Conservation (phyloP, 2,113 vertebrate species). For the Elanoides forficatus region DNA sequence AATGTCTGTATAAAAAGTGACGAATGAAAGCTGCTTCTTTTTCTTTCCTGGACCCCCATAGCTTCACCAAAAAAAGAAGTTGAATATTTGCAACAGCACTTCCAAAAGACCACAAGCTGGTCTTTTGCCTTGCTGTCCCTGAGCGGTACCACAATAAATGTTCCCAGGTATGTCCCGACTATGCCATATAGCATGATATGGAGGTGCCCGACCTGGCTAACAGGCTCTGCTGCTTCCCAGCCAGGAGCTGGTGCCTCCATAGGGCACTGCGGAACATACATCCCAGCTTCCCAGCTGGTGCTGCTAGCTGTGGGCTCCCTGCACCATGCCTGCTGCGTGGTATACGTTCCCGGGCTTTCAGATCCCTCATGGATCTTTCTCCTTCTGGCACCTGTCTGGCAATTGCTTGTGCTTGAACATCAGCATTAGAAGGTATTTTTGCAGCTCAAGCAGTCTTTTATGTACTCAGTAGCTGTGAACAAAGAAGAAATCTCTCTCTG, state of each 20-base stretch:
- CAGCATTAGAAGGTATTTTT: neutral
- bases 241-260: neutral
- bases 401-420: neutral
- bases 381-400: neutral
- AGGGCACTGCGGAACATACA: accelerated
- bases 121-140: neutral
- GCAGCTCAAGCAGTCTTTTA: neutral
- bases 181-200: accelerated
- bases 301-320: neutral
- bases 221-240: neutral
- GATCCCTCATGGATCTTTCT: neutral
- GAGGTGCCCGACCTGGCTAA: neutral
- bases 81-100: neutral
- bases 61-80: neutral
- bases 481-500: neutral
- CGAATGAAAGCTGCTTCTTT: neutral
- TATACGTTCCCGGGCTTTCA: accelerated
- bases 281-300: neutral
- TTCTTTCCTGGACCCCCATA: neutral
- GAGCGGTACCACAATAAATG: accelerated
- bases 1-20: neutral
- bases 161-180: neutral
- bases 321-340: neutral
- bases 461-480: neutral
- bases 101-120: neutral